Evolutionary conservation across 2,113 vertebrate genomes (phyloP).

Genomic region (Pseudorectes ferrugineus): DNA sequence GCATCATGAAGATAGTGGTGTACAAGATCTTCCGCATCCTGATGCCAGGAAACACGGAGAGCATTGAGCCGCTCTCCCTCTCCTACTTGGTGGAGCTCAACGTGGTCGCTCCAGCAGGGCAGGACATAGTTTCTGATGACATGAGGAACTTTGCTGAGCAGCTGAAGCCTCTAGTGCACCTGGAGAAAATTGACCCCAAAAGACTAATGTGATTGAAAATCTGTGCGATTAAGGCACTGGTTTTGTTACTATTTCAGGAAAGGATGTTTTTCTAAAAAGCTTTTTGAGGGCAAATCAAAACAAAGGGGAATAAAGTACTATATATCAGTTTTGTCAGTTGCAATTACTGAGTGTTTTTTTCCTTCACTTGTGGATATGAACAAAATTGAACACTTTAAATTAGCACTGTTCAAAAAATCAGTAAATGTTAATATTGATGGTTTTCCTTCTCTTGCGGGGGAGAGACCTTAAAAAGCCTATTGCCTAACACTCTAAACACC

Average conservation of each 20-base stretch:
- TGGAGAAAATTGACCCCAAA: conserved; percentile 97
- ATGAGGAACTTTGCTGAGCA: conserved; percentile 97
- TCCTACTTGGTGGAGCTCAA: conserved; percentile 85
- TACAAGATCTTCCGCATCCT: conserved; percentile 92
- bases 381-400: not conserved
- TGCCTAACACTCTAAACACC: not conserved
- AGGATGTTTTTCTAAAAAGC: not conserved
- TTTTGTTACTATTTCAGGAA: not conserved
- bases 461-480: not conserved
- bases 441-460: not conserved
- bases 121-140: conserved; percentile 85
- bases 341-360: not conserved
- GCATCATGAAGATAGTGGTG: conserved; percentile 92
- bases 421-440: accelerated
- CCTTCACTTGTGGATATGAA: not conserved
- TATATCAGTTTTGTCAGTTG: accelerated
- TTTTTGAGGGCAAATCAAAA: not conserved
- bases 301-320: not conserved
- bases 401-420: not conserved
- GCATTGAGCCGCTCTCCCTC: conserved; percentile 88
- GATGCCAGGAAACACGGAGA: conserved; percentile 92
- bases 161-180: conserved; percentile 91
- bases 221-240: not conserved
- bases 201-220: conserved; percentile 74
- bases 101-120: conserved; percentile 75